Conservation (phyloP, 2,888 invertebrate genomes). For the Hanleya hanleyi region DNA sequence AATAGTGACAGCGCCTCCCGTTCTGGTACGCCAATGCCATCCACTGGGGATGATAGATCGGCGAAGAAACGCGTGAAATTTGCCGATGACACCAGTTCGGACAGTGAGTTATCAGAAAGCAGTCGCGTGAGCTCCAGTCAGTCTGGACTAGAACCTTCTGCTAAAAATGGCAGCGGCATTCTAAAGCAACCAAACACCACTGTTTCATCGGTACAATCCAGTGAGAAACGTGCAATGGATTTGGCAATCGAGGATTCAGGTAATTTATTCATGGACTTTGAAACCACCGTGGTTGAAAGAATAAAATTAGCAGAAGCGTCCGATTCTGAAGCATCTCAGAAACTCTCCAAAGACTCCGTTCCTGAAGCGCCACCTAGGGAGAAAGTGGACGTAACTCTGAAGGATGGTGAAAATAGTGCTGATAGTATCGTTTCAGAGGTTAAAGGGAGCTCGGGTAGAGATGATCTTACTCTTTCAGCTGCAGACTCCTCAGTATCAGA, state of each 20-base stretch:
- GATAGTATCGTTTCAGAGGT: not conserved
- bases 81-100: slow-evolving; percentile 63
- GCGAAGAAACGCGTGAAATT: slow-evolving; percentile 60
- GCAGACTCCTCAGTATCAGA: too few relatives aligned
- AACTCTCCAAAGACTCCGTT: too few relatives aligned
- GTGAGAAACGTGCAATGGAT: not conserved
- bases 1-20: slow-evolving; percentile 18
- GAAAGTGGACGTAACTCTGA: not conserved
- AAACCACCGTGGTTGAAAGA: too few relatives aligned
- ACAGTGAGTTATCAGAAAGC: slow-evolving; percentile 56
- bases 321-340: too few relatives aligned
- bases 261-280: not conserved
- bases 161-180: not conserved
- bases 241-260: not conserved
- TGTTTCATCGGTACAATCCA: not conserved
- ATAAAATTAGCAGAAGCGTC: too few relatives aligned
- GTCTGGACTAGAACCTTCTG: not conserved
- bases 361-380: not conserved
- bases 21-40: not conserved
- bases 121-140: not conserved
- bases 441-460: too few relatives aligned
- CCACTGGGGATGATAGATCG: slow-evolving; percentile 39
- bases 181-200: not conserved
- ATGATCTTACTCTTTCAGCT: too few relatives aligned
- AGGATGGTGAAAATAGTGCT: not conserved